phyloP scores from a whole-genome alignment of 1,140 invertebrate species.

The Phortica variegata region DNA sequence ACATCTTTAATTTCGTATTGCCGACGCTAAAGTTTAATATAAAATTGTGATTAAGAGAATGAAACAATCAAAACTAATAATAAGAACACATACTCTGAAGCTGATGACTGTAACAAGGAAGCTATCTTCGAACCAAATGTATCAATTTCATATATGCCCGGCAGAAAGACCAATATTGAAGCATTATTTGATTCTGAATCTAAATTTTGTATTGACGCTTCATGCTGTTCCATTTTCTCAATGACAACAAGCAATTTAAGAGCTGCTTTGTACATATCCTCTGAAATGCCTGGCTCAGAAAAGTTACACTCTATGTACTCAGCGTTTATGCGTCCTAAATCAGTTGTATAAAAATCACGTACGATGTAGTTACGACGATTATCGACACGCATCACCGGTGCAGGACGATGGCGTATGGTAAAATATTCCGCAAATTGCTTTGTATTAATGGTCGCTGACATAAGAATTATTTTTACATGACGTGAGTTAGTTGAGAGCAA shows the following conservation, averaged over 20 bases:
- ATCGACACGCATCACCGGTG: slow-evolving; percentile 63
- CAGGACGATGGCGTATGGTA: slow-evolving; percentile 57
- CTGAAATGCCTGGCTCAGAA: slow-evolving; percentile 60
- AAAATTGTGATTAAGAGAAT: neutral
- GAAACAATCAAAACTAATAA: no score
- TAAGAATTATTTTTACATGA: slow-evolving; percentile 76
- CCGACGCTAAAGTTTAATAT: no score
- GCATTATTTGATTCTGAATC: no score
- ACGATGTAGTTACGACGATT: slow-evolving; percentile 61
- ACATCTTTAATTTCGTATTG: slow-evolving; percentile 20
- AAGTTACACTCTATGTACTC: slow-evolving; percentile 48
- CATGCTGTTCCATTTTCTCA: slow-evolving; percentile 67
- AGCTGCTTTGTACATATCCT: slow-evolving; percentile 63
- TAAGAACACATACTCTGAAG: slow-evolving; percentile 26
- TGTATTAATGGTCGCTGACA: slow-evolving; percentile 85
- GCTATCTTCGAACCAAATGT: slow-evolving; percentile 48
- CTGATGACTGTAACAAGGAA: neutral
- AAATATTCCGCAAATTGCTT: slow-evolving; percentile 75
- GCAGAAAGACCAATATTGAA: slow-evolving; percentile 83
- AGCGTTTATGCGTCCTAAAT: slow-evolving; percentile 55
- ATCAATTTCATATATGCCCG: slow-evolving; percentile 83
- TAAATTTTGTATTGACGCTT: slow-evolving; percentile 35
- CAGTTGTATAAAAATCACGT: slow-evolving; percentile 71
- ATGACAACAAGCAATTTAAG: slow-evolving; percentile 69
- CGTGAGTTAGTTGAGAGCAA: slow-evolving; percentile 72